Conservation (phyloP, 2,888 invertebrate genomes). For the Cecidostiba fungosa region DNA sequence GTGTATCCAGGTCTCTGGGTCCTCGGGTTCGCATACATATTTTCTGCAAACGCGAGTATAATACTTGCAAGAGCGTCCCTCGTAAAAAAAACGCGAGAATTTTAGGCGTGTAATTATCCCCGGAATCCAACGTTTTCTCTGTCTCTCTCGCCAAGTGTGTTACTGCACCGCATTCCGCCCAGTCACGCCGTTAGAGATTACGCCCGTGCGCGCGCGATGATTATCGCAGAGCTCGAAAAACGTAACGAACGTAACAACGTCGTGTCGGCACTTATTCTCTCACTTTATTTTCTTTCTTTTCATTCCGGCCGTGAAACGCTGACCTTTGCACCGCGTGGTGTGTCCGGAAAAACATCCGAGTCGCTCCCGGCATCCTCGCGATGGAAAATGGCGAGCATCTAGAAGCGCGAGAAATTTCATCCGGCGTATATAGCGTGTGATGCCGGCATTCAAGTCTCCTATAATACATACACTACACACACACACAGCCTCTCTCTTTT, state of each 20-base stretch:
- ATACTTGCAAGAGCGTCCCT: background rate
- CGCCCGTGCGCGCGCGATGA: conserved; percentile 3
- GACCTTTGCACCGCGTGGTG: conserved; percentile 57
- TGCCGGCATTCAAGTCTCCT: conserved; percentile 58
- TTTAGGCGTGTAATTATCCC: background rate
- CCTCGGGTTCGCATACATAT: conserved; percentile 67
- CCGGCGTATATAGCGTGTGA: background rate
- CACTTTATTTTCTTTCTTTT: no score
- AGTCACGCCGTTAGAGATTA: conserved; percentile 47
- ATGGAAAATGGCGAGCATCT: conserved; percentile 20
- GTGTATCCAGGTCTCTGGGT: conserved; percentile 80
- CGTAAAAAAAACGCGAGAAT: background rate
- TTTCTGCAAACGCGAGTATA: conserved; percentile 22
- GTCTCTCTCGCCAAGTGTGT: background rate
- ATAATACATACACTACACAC: background rate
- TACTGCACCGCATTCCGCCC: conserved; percentile 30
- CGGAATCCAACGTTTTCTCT: background rate
- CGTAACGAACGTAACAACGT: conserved; percentile 39
- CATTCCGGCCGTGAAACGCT: conserved; percentile 31
- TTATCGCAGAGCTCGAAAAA: conserved; percentile 14
- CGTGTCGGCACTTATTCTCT: background rate
- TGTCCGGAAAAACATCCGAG: conserved; percentile 54
- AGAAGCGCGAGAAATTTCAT: conserved; percentile 48
- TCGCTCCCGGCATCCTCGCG: background rate
- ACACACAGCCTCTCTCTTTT: conserved; percentile 23